Base-by-base conservation (phyloP, 2,888 invertebrate genomes). In the Acanthoscelides obtectus region DNA sequence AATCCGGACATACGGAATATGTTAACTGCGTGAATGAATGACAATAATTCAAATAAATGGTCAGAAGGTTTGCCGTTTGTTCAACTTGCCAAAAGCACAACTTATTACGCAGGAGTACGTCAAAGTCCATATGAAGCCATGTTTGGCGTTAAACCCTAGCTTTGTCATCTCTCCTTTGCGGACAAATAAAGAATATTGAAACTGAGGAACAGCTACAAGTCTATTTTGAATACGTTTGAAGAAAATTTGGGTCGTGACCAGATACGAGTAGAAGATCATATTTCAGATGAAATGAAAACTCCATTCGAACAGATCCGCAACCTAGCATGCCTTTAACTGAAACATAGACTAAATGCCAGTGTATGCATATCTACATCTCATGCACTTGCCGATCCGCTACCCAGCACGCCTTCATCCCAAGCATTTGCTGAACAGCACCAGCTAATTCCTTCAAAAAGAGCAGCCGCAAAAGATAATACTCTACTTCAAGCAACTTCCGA, bases 91-190 rank as follows among this genome's bases (percentile, higher is more conserved):
- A 82, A 83, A 73, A 81, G 81, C 70, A 76, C 70, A 68, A 72
- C 75, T 25, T 76, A 77, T 67, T 78, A 82, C 70, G 70, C 72
- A 72, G 79, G 76, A 72, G 80, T 80, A 70, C 76, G 73, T 68
- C 77, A 78, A 74, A 79, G 74, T 75, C 80, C 80, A 67, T 82
- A 81, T 77, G 78, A 81, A 80, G 81, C 80, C 67, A 69, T 78
- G 76, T 80, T 81, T 77, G 80, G 81, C 69, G 73, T 75, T 73
- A 74, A 77, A 75, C 72, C 17, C 3, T 45, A 4, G 74, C 72
- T 73, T 76, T 77, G 69, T 78, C 77, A 69, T 77, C 73, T 76
- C 74, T 79, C 63, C 75, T 76, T 74, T 0, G 70, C 74, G 75
- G 72, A 66, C 74, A 74, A 76, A 78, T 79, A 67, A 70, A 72